Percentiles rank a stretch among this genome's conserved stretches.
Evolutionary conservation across 2,888 invertebrate genomes (phyloP).

Genomic region (Ganaspis brasiliensis): DNA sequence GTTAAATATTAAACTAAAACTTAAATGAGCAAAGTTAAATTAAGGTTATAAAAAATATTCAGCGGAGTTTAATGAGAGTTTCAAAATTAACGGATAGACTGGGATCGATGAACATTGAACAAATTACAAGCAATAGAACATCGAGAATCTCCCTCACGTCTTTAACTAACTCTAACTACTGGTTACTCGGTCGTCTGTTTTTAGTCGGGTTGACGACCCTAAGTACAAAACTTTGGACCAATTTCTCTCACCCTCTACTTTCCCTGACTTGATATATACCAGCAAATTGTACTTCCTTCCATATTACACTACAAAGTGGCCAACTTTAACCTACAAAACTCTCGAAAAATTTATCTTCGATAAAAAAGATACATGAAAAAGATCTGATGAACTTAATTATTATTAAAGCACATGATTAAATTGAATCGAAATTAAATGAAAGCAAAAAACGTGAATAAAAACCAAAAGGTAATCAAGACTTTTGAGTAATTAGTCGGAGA

Average conservation of each 20-base stretch:
- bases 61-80: neutral
- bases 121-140: conserved; percentile 1
- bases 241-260: conserved; percentile 13
- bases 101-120: conserved; percentile 10
- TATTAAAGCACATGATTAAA: too few relatives aligned
- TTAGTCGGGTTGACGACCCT: conserved; percentile 10
- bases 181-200: neutral
- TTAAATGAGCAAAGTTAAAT: conserved; percentile 1
- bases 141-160: conserved; percentile 14
- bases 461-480: too few relatives aligned
- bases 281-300: neutral
- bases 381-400: too few relatives aligned
- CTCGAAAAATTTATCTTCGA: neutral
- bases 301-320: neutral
- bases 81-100: neutral
- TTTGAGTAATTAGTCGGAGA: too few relatives aligned
- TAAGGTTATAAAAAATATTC: neutral
- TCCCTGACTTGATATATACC: too few relatives aligned
- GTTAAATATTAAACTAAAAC: neutral
- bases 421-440: too few relatives aligned
- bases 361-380: too few relatives aligned
- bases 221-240: conserved; percentile 28
- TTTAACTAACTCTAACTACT: conserved; percentile 22
- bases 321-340: neutral
- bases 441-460: too few relatives aligned